Conservation (phyloP, 2,113 vertebrate species). For the Dipodomys merriami region DNA sequence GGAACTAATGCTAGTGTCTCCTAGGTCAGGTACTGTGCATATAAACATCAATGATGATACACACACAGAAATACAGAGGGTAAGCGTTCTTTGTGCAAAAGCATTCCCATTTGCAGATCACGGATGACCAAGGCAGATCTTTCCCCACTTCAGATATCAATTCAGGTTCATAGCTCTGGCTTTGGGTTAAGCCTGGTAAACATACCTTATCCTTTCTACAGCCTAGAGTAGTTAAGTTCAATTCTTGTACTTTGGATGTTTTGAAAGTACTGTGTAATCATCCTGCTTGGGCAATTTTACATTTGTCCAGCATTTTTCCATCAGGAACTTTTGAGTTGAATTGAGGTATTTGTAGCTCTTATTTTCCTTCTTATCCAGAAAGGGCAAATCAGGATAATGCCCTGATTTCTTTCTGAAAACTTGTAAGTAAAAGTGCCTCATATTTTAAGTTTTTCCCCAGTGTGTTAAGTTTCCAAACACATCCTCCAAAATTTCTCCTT, state of each 20-base stretch:
- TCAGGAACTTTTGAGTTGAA: conserved; percentile 29
- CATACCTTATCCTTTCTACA: too few relatives aligned
- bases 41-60: not conserved
- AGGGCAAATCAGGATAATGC: not conserved
- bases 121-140: not conserved
- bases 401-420: not conserved
- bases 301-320: conserved; percentile 6
- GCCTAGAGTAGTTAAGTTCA: not conserved
- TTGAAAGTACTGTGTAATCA: conserved; percentile 63
- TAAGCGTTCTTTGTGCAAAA: not conserved
- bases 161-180: not conserved
- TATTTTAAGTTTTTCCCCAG: not conserved
- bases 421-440: not conserved
- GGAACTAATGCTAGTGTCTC: not conserved
- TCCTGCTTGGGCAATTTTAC: conserved; percentile 46
- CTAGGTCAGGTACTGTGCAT: not conserved
- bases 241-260: conserved; percentile 72
- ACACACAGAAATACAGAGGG: not conserved
- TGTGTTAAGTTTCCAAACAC: not conserved
- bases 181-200: not conserved
- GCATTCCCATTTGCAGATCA: not conserved
- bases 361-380: not conserved
- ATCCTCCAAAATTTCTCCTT: not conserved
- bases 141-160: not conserved
- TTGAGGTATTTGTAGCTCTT: not conserved